Evolutionary conservation across 2,797 vertebrate species (phyloP), one percentile per base, ranked within the genome.

Genomic region (Bovichtus diacanthus): DNA sequence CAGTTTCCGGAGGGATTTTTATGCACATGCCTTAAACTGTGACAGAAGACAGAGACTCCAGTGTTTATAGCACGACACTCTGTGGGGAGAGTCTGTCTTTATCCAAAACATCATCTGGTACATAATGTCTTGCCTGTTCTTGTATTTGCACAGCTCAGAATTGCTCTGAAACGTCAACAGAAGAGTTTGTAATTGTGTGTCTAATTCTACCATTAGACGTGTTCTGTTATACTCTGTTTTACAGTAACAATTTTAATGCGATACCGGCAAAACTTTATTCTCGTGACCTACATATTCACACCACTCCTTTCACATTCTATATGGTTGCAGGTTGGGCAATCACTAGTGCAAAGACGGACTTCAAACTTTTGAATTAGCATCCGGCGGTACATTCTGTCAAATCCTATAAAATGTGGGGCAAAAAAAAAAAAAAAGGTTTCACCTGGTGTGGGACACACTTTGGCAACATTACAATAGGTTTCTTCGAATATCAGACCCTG

Each of bases 341-440:
- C 16, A 6, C 9, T n/a, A 13, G 27, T 54, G 23, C 23, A 71
- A 68, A 41, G 31, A 36, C 36, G 58, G 80, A 82, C 81, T 87
- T 85, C 41, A 67, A n/a, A 59, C 68, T n/a, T 76, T 53, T 77
- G 39, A 63, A 36, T 59, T 21, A 19, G 25, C 38, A 51, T 3
- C 0, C 25, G 3, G 6, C 0, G 50, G 9, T 29, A 9, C 25
- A 18, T n/a, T 55, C 21, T 46, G 50, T 23, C 34, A 43, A 47
- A 39, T 29, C 2, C 8, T 23, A 23, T 9, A 8, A 49, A 41
- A 36, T 56, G 19, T 53, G 15, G 43, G 16, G 16, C 38, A n/a
- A n/a, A n/a, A n/a, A n/a, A n/a, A n/a, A n/a, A 47, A 41, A 29
- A 39, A 25, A 25, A 5, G 11, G 12, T 44, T 61, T 19, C 31